Conservation (phyloP, 2,113 vertebrate species). For the Dipodomys stephensi region DNA sequence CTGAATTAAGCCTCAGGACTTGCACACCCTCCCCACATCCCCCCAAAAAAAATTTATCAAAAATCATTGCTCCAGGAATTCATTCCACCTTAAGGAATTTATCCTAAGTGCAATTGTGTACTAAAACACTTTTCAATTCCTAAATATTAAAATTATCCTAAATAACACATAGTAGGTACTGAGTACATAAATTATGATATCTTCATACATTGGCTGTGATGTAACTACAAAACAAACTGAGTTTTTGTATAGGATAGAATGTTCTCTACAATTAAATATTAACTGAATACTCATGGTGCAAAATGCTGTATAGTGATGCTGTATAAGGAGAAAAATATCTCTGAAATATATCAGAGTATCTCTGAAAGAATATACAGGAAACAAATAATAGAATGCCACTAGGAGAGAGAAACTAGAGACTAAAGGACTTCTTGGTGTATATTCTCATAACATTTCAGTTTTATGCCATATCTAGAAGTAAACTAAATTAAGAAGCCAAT, state of each 20-base stretch:
- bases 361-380: not conserved
- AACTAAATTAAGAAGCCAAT: not conserved
- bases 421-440: not conserved
- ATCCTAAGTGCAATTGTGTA: slow-evolving; percentile 1
- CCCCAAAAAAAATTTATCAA: no score
- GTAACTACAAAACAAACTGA: slow-evolving; percentile 1
- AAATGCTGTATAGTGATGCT: not conserved
- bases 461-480: not conserved
- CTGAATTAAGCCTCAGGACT: no score
- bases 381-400: not conserved
- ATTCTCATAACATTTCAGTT: not conserved
- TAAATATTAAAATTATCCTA: slow-evolving; percentile 29
- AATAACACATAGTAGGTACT: not conserved
- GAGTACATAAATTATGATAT: not conserved
- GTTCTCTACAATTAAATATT: not conserved
- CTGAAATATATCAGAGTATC: not conserved
- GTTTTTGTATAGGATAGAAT: not conserved
- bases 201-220: not conserved
- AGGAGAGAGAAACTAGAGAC: not conserved
- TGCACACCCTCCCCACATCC: no score
- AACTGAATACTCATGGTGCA: slow-evolving; percentile 9
- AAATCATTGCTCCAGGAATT: not conserved
- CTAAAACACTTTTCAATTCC: not conserved
- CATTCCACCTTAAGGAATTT: not conserved
- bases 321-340: no score